Evolutionary conservation across 2,113 vertebrate genomes (phyloP), one percentile per base, ranked within the genome.

Genomic region (Coracopsis vasa): DNA sequence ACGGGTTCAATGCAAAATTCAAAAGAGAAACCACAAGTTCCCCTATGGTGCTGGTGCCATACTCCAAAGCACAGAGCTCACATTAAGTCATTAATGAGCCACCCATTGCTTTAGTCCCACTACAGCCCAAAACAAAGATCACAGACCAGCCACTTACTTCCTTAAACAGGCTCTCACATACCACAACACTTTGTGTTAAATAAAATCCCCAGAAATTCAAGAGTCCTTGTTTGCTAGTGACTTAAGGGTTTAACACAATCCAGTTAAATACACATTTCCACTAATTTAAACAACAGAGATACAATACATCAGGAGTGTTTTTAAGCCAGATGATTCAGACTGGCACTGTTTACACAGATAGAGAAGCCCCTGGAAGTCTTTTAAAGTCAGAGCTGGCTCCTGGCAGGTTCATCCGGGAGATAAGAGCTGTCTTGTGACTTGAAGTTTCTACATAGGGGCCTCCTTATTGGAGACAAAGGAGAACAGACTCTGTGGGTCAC

Each of bases 401-500:
- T 37, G 54, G 66, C 62, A 93, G 58, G 94, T 82, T 82, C 70
- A 88, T 44, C 53, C 0, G 0, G 50, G 71, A 95, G 94, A 94
- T 94, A 96, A 94, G 54, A 86, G 67, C 11, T 27, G 79, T 93
- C 94, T 83, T 93, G 66, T 29, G 7, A 85, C 53, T 69, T 53
- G 42, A 28, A 16, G 74, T 70, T 96, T 90, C 96, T 94, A 95
- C 96, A 94, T 90, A 90, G 88, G 54, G 86, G 79, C 47, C 33
- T 62, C 50, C 41, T 53, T 95, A 95, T 95, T 65, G 0, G 47
- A 88, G 77, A 72, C 86, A 89, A 79, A 84, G 83, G 71, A 88
- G 80, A 92, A 73, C 35, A 88, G 65, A 50, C 67, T 60, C 1
- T 11, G 0, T 9, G 65, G 91, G 11, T 28, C 64, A 82, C 75